Conservation (phyloP, 2,888 invertebrate species). For the Apamea epomidion region DNA sequence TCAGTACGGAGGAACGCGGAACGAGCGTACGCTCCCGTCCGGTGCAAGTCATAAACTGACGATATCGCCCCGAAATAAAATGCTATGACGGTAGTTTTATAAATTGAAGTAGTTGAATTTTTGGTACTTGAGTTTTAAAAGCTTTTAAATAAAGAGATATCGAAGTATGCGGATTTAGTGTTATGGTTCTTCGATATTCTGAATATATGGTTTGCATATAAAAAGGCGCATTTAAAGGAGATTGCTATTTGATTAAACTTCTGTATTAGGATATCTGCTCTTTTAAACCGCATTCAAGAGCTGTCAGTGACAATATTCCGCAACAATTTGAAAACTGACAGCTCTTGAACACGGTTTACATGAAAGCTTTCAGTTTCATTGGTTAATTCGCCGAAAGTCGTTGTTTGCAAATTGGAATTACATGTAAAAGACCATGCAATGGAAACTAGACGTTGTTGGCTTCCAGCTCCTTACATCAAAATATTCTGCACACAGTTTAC, state of each 20-base stretch:
- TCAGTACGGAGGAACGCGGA: constrained; percentile 16
- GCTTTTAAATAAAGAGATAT: constrained; percentile 14
- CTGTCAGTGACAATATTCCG: no score
- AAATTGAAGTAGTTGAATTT: constrained; percentile 46
- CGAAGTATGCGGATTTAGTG: neutral
- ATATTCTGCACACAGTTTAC: neutral
- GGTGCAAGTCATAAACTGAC: constrained; percentile 55
- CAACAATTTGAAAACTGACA: no score
- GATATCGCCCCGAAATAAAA: constrained; percentile 39
- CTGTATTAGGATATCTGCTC: neutral
- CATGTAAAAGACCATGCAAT: neutral
- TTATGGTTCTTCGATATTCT: constrained; percentile 6
- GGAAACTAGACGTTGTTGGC: neutral
- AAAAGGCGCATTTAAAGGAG: neutral
- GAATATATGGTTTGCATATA: constrained; percentile 1
- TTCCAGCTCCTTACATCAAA: neutral
- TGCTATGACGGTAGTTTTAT: constrained; percentile 38
- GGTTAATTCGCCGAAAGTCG: no score
- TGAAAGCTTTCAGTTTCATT: no score
- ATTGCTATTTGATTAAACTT: neutral
- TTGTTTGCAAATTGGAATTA: neutral
- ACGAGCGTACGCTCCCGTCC: constrained; percentile 15
- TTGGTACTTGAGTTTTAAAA: constrained; percentile 34
- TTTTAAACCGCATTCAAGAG: no score
- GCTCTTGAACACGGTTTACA: no score